Evolutionary conservation across 2,113 vertebrate genomes (phyloP), one percentile per base, ranked within the genome.

Genomic region (Andinoacara biseriatus): DNA sequence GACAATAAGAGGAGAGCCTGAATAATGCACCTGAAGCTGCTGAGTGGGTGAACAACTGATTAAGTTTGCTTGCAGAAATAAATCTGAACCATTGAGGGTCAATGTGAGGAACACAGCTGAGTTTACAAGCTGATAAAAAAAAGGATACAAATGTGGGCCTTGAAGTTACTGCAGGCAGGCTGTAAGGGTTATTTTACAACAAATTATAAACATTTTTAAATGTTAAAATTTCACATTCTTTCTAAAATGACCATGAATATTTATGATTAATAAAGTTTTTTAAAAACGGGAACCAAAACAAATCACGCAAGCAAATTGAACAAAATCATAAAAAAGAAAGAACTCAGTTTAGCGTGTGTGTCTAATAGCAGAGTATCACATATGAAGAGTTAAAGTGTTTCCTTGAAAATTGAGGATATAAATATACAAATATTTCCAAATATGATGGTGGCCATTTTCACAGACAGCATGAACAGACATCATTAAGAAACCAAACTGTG

Each of bases 71-170:
- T 49, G 65, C 24, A 43, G 49, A 15, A 52, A 29, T 69, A 49
- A 52, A 69, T 52, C 15, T 20, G 43, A 31, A 43, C 65, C 65
- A 29, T 49, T 69, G 65, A 3, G 10, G 29, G 43, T 29, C 43
- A 69, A 20, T 69, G 65, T 18, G 9, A 69, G 43, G 43, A 72
- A 54, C 18, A 33, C 2, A 31, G 26, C 7, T 31, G 1, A 72
- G 46, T 72, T 54, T 72, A 54, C 67, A 72, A 72, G 67, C 46
- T 54, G 67, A 26, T 31, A n/a, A 72, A 54, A n/a, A 54, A n/a
- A 18, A 14, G 26, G 26, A 72, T 54, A 54, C 67, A 52, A 31
- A 15, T 33, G 26, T 72, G 26, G 67, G 26, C 10, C 31, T 31
- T 72, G 10, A n/a, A 54, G 46, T 31, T 72, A 52, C 29, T 52